These are phyloP conservation scores for Nannobrachium achirus DNA, from an alignment of 2,113 vertebrate genomes.

Conservation along the genomic window DNA sequence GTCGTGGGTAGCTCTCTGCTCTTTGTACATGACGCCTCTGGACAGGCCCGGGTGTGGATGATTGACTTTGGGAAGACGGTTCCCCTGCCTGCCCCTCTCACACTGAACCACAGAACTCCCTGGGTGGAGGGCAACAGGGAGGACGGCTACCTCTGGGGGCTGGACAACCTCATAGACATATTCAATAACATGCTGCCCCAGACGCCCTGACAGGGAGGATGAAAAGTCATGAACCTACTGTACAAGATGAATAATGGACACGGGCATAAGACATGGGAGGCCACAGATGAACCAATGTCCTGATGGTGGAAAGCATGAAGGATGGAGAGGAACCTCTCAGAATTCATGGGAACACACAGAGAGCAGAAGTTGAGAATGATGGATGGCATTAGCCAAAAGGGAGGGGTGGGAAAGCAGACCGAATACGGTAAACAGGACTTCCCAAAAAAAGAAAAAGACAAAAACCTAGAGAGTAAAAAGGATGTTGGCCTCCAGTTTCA, in stretches of 20 bases:
- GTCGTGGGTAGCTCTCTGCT: constrained; percentile 92
- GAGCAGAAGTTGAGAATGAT: neutral
- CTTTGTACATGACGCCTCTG: constrained; percentile 87
- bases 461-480: neutral
- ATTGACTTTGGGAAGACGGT: constrained; percentile 94
- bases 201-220: constrained; percentile 36
- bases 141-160: constrained; percentile 91
- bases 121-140: constrained; percentile 91
- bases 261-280: neutral
- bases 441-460: neutral
- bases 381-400: neutral
- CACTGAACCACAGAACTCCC: constrained; percentile 85
- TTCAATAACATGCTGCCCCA: constrained; percentile 73
- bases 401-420: neutral
- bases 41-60: constrained; percentile 89
- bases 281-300: neutral
- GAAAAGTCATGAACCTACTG: neutral
- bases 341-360: neutral
- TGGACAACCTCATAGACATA: constrained; percentile 88
- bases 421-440: neutral
- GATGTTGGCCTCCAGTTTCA: neutral
- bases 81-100: constrained; percentile 75
- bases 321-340: neutral
- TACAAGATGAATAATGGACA: neutral
- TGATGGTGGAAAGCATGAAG: neutral